These are phyloP conservation scores for Hemiscyllium ocellatum DNA, from an alignment of 2,113 vertebrate species.

Conservation along the genomic window DNA sequence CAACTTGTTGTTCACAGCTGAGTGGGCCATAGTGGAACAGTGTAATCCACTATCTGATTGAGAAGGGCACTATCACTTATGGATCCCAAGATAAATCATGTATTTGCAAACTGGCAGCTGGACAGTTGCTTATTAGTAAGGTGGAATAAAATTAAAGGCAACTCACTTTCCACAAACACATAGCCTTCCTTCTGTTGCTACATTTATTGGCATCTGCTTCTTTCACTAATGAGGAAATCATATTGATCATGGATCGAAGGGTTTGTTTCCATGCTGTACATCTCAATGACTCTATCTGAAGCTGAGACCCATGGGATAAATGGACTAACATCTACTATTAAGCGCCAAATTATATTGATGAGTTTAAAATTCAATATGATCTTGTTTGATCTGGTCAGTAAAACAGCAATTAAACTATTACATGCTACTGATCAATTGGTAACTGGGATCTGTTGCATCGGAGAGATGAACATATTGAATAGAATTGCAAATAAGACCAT, in stretches of 20 bases:
- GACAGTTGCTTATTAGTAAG: background rate
- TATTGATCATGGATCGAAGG: background rate
- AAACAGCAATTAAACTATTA: background rate
- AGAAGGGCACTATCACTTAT: no score
- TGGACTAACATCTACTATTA: background rate
- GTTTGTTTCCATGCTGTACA: no score
- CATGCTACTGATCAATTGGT: background rate
- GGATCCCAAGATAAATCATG: background rate
- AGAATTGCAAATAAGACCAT: background rate
- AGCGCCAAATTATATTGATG: background rate
- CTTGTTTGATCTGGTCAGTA: background rate
- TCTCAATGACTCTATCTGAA: background rate
- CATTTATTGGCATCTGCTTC: background rate
- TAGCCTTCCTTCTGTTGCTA: background rate
- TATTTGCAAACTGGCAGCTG: no score
- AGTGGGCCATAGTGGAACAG: background rate
- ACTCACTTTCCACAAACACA: background rate
- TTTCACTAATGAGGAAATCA: background rate
- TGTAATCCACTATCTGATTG: background rate
- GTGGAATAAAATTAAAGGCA: background rate
- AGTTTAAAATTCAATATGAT: background rate
- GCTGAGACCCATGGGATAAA: background rate
- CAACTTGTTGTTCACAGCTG: background rate
- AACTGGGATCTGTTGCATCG: background rate
- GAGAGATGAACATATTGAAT: no score